These are phyloP conservation scores for Microctonus aethiopoides DNA, from an alignment of 2,888 invertebrate genomes.

Conservation along the genomic window DNA sequence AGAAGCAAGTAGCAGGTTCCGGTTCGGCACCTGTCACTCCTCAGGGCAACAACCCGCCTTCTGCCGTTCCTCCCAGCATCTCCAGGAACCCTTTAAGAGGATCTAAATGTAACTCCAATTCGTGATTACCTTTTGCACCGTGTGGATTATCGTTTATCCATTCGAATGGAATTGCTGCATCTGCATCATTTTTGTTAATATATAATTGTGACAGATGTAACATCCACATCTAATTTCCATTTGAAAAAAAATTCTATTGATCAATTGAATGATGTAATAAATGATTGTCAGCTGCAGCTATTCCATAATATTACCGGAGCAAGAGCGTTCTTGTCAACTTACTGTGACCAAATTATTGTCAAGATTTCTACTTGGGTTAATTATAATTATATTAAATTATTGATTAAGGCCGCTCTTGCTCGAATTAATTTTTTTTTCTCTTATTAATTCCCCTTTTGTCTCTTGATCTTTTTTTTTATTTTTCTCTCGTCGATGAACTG, in stretches of 20 bases:
- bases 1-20: slow-evolving; percentile 72
- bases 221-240: background rate
- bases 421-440: background rate
- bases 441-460: background rate
- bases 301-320: slow-evolving; percentile 23
- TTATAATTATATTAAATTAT: background rate
- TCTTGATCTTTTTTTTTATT: slow-evolving; percentile 12
- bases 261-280: background rate
- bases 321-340: slow-evolving; percentile 11
- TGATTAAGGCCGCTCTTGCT: background rate
- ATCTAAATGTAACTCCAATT: slow-evolving; percentile 79
- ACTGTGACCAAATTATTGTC: background rate
- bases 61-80: slow-evolving; percentile 72
- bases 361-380: background rate
- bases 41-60: slow-evolving; percentile 71
- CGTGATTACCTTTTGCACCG: slow-evolving; percentile 51
- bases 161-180: slow-evolving; percentile 15
- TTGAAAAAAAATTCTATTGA: background rate
- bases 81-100: slow-evolving; percentile 83
- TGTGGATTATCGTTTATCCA: slow-evolving; percentile 3
- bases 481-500: slow-evolving; percentile 32
- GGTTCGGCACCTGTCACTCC: slow-evolving; percentile 81
- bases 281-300: slow-evolving; percentile 18
- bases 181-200: background rate
- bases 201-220: background rate